phyloP scores from a whole-genome alignment of 2,888 invertebrate species.

The Eueremaeus valkanovi region DNA sequence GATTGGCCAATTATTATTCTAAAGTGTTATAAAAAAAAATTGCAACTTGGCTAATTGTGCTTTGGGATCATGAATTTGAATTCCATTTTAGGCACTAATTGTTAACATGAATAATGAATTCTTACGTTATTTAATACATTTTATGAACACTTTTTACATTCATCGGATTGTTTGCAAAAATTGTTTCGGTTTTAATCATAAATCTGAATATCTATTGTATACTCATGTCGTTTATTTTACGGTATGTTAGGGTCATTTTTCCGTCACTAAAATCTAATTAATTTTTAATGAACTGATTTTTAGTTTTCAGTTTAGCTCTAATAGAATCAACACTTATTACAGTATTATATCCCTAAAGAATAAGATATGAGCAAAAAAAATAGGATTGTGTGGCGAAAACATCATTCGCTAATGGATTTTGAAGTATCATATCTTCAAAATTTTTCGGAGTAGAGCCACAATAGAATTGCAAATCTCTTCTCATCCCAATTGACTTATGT shows the following conservation, averaged over 20 bases:
- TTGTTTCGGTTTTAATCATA: too few relatives aligned
- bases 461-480: not conserved
- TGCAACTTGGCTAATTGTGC: too few relatives aligned
- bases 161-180: not conserved
- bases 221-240: too few relatives aligned
- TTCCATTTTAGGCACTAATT: too few relatives aligned
- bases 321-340: constrained; percentile 1
- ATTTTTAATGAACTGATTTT: not conserved
- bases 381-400: not conserved
- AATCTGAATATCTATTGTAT: too few relatives aligned
- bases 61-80: too few relatives aligned
- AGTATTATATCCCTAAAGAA: not conserved
- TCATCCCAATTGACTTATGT: constrained; percentile 4
- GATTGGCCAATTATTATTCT: too few relatives aligned
- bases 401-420: constrained; percentile 22
- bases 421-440: not conserved
- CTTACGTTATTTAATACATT: not conserved
- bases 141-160: not conserved
- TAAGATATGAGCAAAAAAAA: not conserved
- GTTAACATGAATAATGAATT: not conserved
- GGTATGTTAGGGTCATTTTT: too few relatives aligned
- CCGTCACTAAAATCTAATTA: too few relatives aligned
- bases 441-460: not conserved
- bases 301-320: not conserved
- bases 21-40: too few relatives aligned